These are phyloP conservation scores for Hypothenemus hampei DNA, from an alignment of 1,140 invertebrate species.

Conservation along the genomic window DNA sequence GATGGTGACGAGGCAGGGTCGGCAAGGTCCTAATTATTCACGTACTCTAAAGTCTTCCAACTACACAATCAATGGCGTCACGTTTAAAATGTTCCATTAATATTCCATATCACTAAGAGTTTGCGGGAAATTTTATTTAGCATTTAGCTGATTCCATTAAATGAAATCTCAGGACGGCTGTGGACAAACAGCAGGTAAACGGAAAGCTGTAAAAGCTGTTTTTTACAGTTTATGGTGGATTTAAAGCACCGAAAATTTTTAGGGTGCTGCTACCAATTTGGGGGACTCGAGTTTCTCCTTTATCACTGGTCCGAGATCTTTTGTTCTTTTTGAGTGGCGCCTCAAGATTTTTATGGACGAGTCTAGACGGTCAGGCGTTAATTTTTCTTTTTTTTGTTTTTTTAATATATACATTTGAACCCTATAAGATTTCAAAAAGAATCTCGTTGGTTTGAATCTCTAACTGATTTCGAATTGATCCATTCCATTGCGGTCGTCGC, in stretches of 20 bases:
- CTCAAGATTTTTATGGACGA: not conserved
- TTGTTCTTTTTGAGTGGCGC: not conserved
- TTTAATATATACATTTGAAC: no score
- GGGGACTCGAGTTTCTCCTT: not conserved
- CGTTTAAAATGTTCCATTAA: not conserved
- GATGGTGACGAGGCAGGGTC: not conserved
- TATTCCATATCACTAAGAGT: not conserved
- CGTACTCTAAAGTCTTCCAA: not conserved
- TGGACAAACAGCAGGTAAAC: not conserved
- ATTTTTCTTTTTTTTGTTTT: no score
- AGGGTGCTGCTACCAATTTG: not conserved
- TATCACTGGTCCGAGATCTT: not conserved
- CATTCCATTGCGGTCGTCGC: no score
- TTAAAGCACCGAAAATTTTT: not conserved
- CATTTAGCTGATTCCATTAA: no score
- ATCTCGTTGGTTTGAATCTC: no score
- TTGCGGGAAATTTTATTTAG: not conserved
- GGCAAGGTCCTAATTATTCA: constrained; percentile 22
- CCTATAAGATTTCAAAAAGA: no score
- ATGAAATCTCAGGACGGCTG: not conserved
- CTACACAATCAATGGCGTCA: not conserved
- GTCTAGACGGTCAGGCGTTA: not conserved
- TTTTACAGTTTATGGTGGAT: not conserved
- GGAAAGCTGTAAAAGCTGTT: not conserved
- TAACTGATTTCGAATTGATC: no score